These are phyloP conservation scores for Hippocampus zosterae DNA, from an alignment of 2,113 vertebrate genomes.

Conservation along the genomic window DNA sequence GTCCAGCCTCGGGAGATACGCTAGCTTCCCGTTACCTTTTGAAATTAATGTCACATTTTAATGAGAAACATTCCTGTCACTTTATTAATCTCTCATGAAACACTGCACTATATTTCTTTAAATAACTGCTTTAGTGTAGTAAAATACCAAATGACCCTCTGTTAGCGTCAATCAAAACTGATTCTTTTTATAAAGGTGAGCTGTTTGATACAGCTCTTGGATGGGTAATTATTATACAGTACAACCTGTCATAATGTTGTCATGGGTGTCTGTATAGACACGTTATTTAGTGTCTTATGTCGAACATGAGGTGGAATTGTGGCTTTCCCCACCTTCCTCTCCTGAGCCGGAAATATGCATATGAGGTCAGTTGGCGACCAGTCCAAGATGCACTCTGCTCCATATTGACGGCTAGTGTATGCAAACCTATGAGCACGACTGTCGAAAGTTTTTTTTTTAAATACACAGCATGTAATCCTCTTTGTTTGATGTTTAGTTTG, in stretches of 20 bases:
- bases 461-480: no score
- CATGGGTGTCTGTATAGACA: neutral
- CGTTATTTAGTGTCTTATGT: neutral
- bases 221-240: neutral
- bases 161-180: neutral
- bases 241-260: neutral
- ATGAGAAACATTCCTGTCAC: slow-evolving; percentile 31
- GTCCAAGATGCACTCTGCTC: no score
- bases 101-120: neutral
- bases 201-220: neutral
- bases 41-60: slow-evolving; percentile 48
- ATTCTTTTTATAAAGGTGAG: neutral
- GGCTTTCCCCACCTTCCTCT: neutral
- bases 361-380: no score
- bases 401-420: no score
- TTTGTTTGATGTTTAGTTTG: no score
- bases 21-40: slow-evolving; percentile 41
- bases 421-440: no score
- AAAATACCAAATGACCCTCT: slow-evolving; percentile 5
- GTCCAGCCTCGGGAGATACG: slow-evolving; percentile 49
- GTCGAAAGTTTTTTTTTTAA: no score
- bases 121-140: neutral
- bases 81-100: slow-evolving; percentile 14
- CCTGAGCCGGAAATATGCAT: no score
- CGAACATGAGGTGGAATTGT: neutral